Evolutionary conservation across 1,140 invertebrate genomes (phyloP).

Genomic region (Teleogryllus occipitalis): DNA sequence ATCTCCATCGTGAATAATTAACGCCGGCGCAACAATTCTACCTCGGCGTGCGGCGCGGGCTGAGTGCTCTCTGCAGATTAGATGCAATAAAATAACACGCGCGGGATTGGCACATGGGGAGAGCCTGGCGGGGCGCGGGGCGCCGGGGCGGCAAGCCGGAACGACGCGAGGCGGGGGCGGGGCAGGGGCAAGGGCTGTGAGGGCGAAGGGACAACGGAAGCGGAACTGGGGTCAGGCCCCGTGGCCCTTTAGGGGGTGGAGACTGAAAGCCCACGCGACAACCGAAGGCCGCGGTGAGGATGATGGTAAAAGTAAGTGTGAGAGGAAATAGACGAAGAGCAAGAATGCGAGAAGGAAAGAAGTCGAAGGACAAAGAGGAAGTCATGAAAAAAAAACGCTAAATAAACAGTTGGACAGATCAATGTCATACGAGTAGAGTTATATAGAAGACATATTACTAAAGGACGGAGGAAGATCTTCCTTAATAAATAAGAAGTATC

Average conservation of each 20-base stretch:
- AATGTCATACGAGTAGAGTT: too few species aligned
- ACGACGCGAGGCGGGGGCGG: neutral
- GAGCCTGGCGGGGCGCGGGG: neutral
- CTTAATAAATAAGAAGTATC: too few species aligned
- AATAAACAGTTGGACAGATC: too few species aligned
- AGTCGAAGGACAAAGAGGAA: neutral
- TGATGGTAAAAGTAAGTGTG: neutral
- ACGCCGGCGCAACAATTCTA: neutral
- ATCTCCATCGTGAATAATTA: constrained; percentile 3
- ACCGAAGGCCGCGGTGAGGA: too few species aligned
- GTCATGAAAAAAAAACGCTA: neutral
- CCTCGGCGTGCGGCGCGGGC: neutral
- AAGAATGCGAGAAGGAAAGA: neutral
- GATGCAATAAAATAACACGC: constrained; percentile 4
- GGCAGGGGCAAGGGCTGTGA: neutral
- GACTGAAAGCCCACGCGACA: too few species aligned
- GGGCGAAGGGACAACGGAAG: neutral
- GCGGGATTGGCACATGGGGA: neutral
- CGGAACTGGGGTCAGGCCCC: neutral
- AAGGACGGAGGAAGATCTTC: too few species aligned
- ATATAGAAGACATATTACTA: too few species aligned
- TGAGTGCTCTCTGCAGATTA: neutral
- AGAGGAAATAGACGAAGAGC: neutral
- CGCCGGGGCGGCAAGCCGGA: neutral
- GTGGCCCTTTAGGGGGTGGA: too few species aligned